phyloP scores from a whole-genome alignment of 2,888 invertebrate species.

The Ormyrus pomaceus region DNA sequence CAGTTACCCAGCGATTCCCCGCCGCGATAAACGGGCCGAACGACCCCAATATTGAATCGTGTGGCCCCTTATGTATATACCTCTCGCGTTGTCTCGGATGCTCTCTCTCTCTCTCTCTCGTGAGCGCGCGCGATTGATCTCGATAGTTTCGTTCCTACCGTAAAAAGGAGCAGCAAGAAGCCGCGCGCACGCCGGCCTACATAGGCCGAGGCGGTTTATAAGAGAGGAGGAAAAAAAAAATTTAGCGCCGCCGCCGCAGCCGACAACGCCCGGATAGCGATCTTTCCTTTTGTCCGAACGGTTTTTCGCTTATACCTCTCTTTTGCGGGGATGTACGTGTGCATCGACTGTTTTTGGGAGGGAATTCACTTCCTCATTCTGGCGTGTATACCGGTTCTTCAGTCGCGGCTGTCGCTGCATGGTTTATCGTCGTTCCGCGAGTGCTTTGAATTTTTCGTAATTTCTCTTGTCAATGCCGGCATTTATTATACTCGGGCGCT shows the following conservation, averaged over 20 bases:
- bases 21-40: slow-evolving; percentile 16
- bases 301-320: background rate
- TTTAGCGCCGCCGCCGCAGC: background rate
- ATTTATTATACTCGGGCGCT: background rate
- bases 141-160: slow-evolving; percentile 3
- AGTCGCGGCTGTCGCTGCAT: background rate
- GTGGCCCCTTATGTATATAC: background rate
- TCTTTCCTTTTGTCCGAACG: background rate
- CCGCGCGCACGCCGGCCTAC: background rate
- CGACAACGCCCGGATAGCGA: slow-evolving; percentile 5
- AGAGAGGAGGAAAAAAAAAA: slow-evolving; percentile 15
- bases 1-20: slow-evolving; percentile 2
- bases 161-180: slow-evolving; percentile 26
- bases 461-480: background rate
- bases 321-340: background rate
- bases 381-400: slow-evolving; percentile 5
- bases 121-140: slow-evolving; percentile 35
- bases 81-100: slow-evolving; percentile 12
- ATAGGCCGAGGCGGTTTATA: background rate
- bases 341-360: too few relatives aligned
- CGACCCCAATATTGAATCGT: slow-evolving; percentile 46
- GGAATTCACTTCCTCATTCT: slow-evolving; percentile 4
- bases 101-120: slow-evolving; percentile 13
- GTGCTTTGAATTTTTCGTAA: slow-evolving; percentile 7
- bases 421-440: slow-evolving; percentile 2